A percentile compares a stretch with the other conserved stretches of the same genome.
phyloP scores from a whole-genome alignment of 2,888 invertebrate species.

The Trachelus stipa region DNA sequence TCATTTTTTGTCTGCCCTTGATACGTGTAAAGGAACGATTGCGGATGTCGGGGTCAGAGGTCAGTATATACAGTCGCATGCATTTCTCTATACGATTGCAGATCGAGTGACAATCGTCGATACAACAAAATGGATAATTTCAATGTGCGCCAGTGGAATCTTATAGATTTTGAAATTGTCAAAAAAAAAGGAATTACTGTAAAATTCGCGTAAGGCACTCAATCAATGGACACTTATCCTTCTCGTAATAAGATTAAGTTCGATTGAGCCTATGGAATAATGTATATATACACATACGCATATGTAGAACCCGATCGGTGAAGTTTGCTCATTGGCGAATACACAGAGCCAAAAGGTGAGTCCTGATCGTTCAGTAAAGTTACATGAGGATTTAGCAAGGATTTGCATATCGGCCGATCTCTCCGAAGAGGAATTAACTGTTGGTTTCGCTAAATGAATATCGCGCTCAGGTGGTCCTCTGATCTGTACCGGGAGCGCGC shows the following conservation, averaged over 20 bases:
- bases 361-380: not conserved
- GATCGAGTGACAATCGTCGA: not conserved
- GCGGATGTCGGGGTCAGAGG: conserved; percentile 21
- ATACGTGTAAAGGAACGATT: conserved; percentile 13
- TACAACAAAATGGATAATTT: no score
- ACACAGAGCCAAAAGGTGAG: not conserved
- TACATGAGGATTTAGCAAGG: not conserved
- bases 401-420: not conserved
- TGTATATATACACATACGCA: not conserved
- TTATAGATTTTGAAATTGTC: not conserved
- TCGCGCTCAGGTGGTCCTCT: not conserved
- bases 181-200: not conserved
- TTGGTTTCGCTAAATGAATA: not conserved
- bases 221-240: not conserved
- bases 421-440: not conserved
- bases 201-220: not conserved
- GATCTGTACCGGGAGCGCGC: not conserved
- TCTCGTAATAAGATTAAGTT: not conserved
- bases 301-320: not conserved
- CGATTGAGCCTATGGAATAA: not conserved
- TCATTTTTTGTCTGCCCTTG: conserved; percentile 10
- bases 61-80: not conserved
- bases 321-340: not conserved
- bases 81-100: not conserved
- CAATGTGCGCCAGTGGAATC: not conserved